Evolutionary conservation across 2,888 invertebrate genomes (phyloP).

Genomic region (Platycnemis pennipes): DNA sequence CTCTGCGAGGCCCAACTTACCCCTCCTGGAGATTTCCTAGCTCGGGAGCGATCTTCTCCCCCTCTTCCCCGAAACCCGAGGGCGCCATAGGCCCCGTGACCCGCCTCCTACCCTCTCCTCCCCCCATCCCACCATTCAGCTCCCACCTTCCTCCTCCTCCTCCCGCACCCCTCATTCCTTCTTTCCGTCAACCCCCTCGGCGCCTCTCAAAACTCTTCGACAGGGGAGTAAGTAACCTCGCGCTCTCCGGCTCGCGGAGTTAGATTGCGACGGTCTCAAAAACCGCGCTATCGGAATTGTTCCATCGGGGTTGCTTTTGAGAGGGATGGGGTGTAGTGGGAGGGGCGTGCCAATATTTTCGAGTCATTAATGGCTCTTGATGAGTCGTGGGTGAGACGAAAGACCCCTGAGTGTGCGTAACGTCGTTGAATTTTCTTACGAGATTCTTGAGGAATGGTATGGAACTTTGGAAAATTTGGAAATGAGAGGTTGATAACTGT

Average conservation of each 20-base stretch:
- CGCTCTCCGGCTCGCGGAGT: neutral
- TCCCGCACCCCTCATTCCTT: neutral
- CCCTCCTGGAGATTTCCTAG: slow-evolving; percentile 3
- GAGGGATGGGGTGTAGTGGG: neutral
- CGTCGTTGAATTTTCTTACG: neutral
- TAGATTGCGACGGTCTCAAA: too few species aligned
- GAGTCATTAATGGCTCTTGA: neutral
- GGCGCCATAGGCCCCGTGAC: neutral
- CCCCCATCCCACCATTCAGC: neutral
- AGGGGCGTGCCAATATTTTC: neutral
- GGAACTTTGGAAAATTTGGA: neutral
- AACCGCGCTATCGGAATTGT: neutral
- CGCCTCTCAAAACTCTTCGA: slow-evolving; percentile 18
- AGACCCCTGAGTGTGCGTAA: neutral
- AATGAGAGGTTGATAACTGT: neutral
- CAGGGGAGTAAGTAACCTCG: neutral
- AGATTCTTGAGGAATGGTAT: neutral
- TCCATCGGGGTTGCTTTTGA: neutral
- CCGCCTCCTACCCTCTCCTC: neutral
- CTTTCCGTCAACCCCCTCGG: neutral
- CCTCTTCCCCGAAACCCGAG: neutral
- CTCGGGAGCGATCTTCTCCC: slow-evolving; percentile 15
- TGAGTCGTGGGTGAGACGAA: neutral
- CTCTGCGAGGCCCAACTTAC: neutral
- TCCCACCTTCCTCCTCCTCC: neutral